Base-by-base conservation (phyloP, 1,140 invertebrate genomes). In the Chelonus insularis region DNA sequence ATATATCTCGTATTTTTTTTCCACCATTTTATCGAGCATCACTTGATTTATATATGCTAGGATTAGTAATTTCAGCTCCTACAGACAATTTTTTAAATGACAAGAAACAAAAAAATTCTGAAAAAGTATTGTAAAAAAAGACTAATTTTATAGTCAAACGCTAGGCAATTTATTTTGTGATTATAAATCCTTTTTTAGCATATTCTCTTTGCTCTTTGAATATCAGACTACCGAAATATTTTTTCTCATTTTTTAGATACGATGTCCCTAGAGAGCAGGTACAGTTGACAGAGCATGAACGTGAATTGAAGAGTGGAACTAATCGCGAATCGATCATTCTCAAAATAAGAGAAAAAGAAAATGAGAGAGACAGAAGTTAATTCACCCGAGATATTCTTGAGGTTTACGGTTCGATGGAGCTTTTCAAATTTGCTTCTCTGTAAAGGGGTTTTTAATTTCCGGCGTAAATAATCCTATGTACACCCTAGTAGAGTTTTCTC, bases 401-500 rank as follows among this genome's bases (percentile, higher is more conserved):
- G 39, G 47, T 45, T 64, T 57, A 59, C 56, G 56, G 34, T 20
- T 52, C 55, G 55, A 34, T 57, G 55, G 34, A 65, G 20, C 64
- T 39, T 65, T 65, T 65, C 60, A 34, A 54, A 25, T 45, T 62
- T 48, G 47, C 43, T 56, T 57, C 50, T 50, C 59, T 45, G 48
- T 45, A 54, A 50, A 62, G 48, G 45, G 54, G 84, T 67, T 67
- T 64, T 67, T 61, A 64, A 64, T 64, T 63, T 58, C 62, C 39
- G 57, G 50, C 45, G 56, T 67, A 67, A 67, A 67, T 67, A 67
- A 34, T 37, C 56, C 11, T 55, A 7, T 16, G n/a, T 16, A 20
- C 34, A 21, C 18, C 32, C 48, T 55, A 32, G 14, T 14, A 20
- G 41, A 36, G n/a, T 12, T n/a, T 4, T 25, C 55, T 29, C 9